Percentiles rank a stretch among this genome's conserved stretches.
These are phyloP conservation scores for Cabera pusaria DNA, from an alignment of 2,888 invertebrate genomes.

Conservation along the genomic window DNA sequence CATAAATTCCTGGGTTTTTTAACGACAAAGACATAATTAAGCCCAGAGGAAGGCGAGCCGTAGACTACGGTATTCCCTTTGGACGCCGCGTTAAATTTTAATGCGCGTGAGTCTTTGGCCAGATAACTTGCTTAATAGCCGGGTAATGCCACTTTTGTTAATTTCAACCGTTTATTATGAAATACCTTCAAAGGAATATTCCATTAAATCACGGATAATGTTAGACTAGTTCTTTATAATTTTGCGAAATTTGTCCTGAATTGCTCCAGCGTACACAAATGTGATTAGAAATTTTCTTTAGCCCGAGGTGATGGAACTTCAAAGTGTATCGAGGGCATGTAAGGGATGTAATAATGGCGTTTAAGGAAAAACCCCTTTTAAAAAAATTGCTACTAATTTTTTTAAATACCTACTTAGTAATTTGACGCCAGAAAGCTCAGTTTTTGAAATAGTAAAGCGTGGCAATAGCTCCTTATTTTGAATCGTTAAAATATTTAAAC, in stretches of 20 bases:
- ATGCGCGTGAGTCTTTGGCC: conserved; percentile 30
- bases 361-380: too few relatives aligned
- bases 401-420: too few relatives aligned
- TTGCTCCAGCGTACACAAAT: not conserved
- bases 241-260: not conserved
- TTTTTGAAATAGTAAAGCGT: too few relatives aligned
- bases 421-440: too few relatives aligned
- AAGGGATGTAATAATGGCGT: not conserved
- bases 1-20: conserved; percentile 53
- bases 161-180: conserved; percentile 16
- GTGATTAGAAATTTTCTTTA: conserved; percentile 10
- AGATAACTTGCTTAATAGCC: conserved; percentile 16
- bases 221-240: not conserved
- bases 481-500: too few relatives aligned
- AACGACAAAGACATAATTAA: conserved; percentile 63
- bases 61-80: conserved; percentile 58
- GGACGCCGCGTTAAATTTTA: conserved; percentile 41
- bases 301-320: conserved; percentile 17
- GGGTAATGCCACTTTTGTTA: conserved; percentile 9
- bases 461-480: too few relatives aligned
- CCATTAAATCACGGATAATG: not conserved
- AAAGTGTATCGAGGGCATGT: conserved; percentile 5
- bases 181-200: conserved; percentile 5
- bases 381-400: too few relatives aligned
- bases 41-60: conserved; percentile 64